Evolutionary conservation across 2,888 invertebrate genomes (phyloP).

Genomic region (Schizotus pectinicornis): DNA sequence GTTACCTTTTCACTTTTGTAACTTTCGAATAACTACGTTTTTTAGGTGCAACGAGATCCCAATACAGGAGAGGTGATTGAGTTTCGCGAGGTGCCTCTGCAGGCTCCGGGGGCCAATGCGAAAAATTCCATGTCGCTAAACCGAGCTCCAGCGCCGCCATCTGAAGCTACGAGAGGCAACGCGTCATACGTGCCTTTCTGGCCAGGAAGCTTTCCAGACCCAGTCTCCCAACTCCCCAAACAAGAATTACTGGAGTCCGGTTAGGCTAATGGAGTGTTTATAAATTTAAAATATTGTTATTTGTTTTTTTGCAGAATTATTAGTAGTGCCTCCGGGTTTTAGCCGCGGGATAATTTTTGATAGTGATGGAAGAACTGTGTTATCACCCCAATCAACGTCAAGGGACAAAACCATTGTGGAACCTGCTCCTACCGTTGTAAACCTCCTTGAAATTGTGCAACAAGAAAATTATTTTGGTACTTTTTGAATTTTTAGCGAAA

Average conservation of each 20-base stretch:
- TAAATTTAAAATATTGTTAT: too few relatives aligned
- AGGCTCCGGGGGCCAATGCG: constrained; percentile 68
- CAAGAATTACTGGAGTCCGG: constrained; percentile 32
- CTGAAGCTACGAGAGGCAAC: constrained; percentile 75
- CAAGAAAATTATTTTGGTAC: constrained; percentile 66
- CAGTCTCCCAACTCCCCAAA: constrained; percentile 61
- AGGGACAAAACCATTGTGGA: constrained; percentile 20
- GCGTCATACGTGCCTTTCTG: constrained; percentile 85
- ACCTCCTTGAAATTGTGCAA: constrained; percentile 67
- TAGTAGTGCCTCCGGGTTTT: constrained; percentile 72
- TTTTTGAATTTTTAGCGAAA: not conserved
- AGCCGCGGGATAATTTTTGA: constrained; percentile 65
- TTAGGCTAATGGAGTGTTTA: constrained; percentile 16
- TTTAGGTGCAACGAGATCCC: constrained; percentile 73
- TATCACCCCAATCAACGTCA: constrained; percentile 14
- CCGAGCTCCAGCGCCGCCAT: constrained; percentile 76
- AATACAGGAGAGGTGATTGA: constrained; percentile 77
- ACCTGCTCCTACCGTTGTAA: constrained; percentile 57
- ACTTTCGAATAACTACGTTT: constrained; percentile 22
- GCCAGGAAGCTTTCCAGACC: constrained; percentile 79
- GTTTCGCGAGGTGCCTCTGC: constrained; percentile 66
- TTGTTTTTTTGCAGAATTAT: constrained; percentile 44
- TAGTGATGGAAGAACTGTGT: constrained; percentile 62
- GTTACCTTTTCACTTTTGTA: constrained; percentile 46
- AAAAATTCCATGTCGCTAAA: constrained; percentile 81